Evolutionary conservation across 2,888 invertebrate species (phyloP).

Genomic region (Tetheella fluctuosa): DNA sequence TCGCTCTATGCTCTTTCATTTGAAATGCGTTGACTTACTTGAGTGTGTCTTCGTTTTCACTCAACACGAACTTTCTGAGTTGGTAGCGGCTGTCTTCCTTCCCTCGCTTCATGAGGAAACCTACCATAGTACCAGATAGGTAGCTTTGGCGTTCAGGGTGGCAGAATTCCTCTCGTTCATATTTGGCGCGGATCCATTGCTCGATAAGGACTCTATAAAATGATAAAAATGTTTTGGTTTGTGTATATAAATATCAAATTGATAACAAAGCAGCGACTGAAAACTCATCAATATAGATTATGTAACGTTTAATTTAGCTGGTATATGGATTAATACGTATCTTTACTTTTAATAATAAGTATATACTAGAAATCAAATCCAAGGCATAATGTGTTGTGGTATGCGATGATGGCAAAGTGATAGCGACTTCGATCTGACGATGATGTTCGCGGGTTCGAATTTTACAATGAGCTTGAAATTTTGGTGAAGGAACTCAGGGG

Average conservation of each 20-base stretch:
- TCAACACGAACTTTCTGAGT: slow-evolving; percentile 92
- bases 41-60: slow-evolving; percentile 91
- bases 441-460: too few relatives aligned
- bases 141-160: slow-evolving; percentile 91
- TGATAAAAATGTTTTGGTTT: background rate
- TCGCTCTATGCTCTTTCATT: slow-evolving; percentile 14
- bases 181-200: slow-evolving; percentile 96
- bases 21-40: slow-evolving; percentile 73
- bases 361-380: too few relatives aligned
- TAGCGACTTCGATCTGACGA: too few relatives aligned
- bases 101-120: slow-evolving; percentile 94
- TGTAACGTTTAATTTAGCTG: too few relatives aligned
- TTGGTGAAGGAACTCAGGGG: too few relatives aligned
- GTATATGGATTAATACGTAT: too few relatives aligned
- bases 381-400: too few relatives aligned
- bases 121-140: slow-evolving; percentile 91
- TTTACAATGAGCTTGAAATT: too few relatives aligned
- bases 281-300: background rate
- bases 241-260: background rate
- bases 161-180: slow-evolving; percentile 94
- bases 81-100: slow-evolving; percentile 94
- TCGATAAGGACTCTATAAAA: slow-evolving; percentile 90
- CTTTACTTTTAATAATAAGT: too few relatives aligned
- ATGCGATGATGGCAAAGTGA: too few relatives aligned
- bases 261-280: background rate